Conservation (phyloP, 2,888 invertebrate genomes). For the Erebia ligea region DNA sequence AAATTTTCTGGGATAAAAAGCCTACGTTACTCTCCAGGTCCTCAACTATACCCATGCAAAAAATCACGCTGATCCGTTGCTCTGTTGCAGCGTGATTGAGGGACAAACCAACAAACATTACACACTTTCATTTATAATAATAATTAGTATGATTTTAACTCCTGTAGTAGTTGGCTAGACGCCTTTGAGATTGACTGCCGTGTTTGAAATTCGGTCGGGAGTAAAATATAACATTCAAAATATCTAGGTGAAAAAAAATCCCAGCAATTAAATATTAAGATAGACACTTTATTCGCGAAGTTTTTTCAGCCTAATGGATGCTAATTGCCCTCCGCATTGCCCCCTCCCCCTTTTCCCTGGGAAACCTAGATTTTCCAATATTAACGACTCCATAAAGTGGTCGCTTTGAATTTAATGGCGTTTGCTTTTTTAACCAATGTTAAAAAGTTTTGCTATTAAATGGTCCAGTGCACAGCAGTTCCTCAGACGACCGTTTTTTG, state of each 20-base stretch:
- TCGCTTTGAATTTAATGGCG: constrained; percentile 22
- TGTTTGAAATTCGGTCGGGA: no score
- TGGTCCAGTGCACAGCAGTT: no score
- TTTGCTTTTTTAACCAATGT: constrained; percentile 6
- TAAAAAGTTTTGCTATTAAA: neutral
- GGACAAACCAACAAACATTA: no score
- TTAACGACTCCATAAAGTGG: constrained; percentile 38
- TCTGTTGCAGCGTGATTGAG: no score
- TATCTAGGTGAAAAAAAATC: neutral
- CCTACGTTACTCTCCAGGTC: no score
- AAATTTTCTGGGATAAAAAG: no score
- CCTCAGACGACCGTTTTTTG: neutral
- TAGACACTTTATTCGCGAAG: constrained; percentile 31
- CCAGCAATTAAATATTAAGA: constrained; percentile 30
- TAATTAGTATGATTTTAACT: no score
- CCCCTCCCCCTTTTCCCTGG: constrained; percentile 20
- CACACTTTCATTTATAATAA: no score
- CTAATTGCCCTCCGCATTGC: constrained; percentile 38
- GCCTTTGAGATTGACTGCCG: no score
- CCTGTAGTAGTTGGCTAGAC: no score
- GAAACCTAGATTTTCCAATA: constrained; percentile 38
- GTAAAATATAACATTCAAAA: neutral
- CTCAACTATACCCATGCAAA: no score
- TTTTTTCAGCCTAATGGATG: constrained; percentile 36
- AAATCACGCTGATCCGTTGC: no score